Conservation (phyloP, 2,113 vertebrate genomes). For the Gymnorhina tibicen region DNA sequence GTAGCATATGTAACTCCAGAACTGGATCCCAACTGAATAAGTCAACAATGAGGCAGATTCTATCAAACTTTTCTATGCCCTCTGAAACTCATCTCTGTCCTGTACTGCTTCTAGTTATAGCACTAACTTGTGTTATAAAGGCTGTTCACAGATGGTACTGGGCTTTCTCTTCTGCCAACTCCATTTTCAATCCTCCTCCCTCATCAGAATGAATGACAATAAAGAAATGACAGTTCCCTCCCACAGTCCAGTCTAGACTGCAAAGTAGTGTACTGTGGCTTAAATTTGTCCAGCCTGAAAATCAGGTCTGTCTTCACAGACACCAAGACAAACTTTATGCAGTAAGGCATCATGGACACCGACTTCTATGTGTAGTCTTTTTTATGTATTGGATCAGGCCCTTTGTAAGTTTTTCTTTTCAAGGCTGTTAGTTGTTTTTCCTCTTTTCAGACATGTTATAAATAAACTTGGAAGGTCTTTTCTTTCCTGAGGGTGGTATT, state of each 20-base stretch:
- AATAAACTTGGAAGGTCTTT: not conserved
- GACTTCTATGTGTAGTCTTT: not conserved
- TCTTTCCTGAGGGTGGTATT: not conserved
- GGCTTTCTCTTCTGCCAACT: not conserved
- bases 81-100: not conserved
- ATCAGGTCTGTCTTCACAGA: not conserved
- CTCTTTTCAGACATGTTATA: not conserved
- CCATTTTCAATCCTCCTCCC: not conserved
- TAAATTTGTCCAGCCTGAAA: not conserved
- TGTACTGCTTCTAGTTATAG: not conserved
- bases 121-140: not conserved
- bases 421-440: not conserved
- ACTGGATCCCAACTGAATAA: not conserved
- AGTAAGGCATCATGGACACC: fast-evolving
- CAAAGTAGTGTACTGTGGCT: not conserved
- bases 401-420: not conserved
- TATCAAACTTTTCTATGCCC: not conserved
- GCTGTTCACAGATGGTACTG: not conserved
- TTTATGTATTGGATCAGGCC: not conserved
- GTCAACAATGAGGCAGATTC: not conserved
- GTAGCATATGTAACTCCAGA: not conserved
- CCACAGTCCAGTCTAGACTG: not conserved
- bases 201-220: not conserved
- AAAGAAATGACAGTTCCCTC: not conserved
- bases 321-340: not conserved